phyloP scores from a whole-genome alignment of 2,113 vertebrate genomes.

The Axis porcinus region DNA sequence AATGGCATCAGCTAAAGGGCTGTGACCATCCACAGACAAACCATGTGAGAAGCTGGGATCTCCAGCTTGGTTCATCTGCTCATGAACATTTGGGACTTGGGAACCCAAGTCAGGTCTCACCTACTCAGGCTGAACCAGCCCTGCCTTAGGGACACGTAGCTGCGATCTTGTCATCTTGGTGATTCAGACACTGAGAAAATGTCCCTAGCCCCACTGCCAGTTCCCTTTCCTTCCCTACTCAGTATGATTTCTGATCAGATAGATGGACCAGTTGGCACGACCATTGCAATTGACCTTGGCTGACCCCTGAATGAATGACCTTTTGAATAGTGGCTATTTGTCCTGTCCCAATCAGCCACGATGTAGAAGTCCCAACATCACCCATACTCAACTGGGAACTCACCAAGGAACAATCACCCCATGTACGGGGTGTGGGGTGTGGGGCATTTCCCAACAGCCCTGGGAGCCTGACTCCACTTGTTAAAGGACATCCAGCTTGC shows the following conservation, averaged over 20 bases:
- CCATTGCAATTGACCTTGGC: background rate
- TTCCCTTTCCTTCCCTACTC: rapidly evolving
- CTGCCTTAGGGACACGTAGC: background rate
- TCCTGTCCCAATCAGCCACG: background rate
- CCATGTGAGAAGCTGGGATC: rapidly evolving
- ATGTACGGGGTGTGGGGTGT: rapidly evolving
- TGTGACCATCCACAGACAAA: background rate
- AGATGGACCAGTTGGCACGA: background rate
- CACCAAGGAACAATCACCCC: background rate
- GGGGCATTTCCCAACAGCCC: background rate
- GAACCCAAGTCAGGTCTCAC: background rate
- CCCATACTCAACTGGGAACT: rapidly evolving
- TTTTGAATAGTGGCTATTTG: background rate
- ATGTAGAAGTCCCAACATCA: no score
- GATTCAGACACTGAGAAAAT: background rate
- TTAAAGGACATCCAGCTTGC: rapidly evolving
- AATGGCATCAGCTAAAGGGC: rapidly evolving
- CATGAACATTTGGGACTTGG: background rate
- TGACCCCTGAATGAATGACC: background rate
- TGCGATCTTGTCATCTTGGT: rapidly evolving
- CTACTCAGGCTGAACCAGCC: no score
- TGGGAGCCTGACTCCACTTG: rapidly evolving
- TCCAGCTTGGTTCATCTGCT: background rate
- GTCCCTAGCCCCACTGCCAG: rapidly evolving
- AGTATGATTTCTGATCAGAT: background rate